Percentiles rank a stretch among this genome's conserved stretches.
Evolutionary conservation across 2,113 vertebrate species (phyloP).

Genomic region (Syngnathus scovelli): DNA sequence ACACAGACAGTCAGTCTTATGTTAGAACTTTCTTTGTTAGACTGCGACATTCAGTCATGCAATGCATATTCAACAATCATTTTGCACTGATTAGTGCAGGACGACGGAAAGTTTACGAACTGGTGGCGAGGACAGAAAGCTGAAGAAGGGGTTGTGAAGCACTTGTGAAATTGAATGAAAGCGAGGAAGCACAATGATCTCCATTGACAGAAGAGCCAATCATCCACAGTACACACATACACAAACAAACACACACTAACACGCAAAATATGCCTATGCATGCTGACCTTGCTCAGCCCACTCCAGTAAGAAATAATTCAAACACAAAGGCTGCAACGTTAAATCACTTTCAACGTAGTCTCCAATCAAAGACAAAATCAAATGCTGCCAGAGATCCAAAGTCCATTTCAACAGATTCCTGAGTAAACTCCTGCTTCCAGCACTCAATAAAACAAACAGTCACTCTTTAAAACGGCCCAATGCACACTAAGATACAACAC

Average conservation of each 20-base stretch:
- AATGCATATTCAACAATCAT: background rate
- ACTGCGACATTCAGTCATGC: slow-evolving; percentile 1
- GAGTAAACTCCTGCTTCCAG: background rate
- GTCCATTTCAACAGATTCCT: slow-evolving; percentile 31
- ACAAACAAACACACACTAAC: background rate
- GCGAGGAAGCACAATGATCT: slow-evolving; percentile 15
- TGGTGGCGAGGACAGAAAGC: slow-evolving; percentile 1
- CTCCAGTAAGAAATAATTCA: slow-evolving; percentile 15
- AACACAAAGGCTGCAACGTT: slow-evolving; percentile 33
- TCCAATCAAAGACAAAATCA: slow-evolving; percentile 7
- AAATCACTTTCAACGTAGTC: background rate
- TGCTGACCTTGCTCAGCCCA: slow-evolving; percentile 34
- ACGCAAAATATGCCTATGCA: slow-evolving; percentile 33
- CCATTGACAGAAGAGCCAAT: slow-evolving; percentile 24
- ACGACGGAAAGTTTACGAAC: slow-evolving; percentile 4
- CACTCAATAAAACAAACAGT: slow-evolving; percentile 4
- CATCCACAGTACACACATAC: slow-evolving; percentile 5
- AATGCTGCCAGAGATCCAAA: slow-evolving; percentile 25
- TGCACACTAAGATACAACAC: slow-evolving; percentile 8
- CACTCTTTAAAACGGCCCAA: background rate
- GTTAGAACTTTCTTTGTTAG: background rate
- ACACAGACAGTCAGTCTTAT: background rate
- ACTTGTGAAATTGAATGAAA: slow-evolving; percentile 7
- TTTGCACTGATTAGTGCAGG: background rate
- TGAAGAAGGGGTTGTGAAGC: slow-evolving; percentile 3